phyloP scores from a whole-genome alignment of 2,888 invertebrate species.

The Exephanes ischioxanthus region DNA sequence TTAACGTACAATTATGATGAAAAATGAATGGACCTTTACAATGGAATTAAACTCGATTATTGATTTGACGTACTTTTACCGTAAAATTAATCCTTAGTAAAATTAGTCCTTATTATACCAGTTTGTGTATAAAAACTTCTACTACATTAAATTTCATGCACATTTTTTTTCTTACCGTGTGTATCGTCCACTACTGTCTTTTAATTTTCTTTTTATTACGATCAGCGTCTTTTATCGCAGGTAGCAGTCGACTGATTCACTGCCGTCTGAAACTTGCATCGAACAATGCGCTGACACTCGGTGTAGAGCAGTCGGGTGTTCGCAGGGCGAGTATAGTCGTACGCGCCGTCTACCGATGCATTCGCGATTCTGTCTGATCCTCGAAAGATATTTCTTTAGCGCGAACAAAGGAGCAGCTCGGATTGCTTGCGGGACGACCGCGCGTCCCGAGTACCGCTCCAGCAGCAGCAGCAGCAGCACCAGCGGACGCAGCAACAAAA shows the following conservation, averaged over 20 bases:
- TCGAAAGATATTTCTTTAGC: constrained; percentile 54
- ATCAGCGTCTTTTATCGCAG: background rate
- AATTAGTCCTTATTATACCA: no score
- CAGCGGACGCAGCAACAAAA: constrained; percentile 35
- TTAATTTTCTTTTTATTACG: background rate
- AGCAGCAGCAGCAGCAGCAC: background rate
- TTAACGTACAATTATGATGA: no score
- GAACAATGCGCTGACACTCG: background rate
- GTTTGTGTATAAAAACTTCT: no score
- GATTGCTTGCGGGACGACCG: constrained; percentile 42
- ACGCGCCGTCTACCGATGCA: constrained; percentile 54
- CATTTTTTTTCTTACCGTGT: background rate
- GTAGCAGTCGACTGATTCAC: background rate
- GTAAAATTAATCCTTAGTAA: no score
- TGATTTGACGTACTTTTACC: no score
- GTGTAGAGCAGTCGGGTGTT: background rate
- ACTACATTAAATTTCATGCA: no score
- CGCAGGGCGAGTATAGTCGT: constrained; percentile 35
- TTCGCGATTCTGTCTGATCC: constrained; percentile 51
- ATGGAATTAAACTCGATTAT: no score
- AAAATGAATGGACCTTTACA: no score
- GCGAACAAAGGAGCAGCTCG: constrained; percentile 43
- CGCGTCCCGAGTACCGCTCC: constrained; percentile 30
- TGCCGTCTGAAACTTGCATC: background rate
- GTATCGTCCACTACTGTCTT: no score